Conservation (phyloP, 2,888 invertebrate genomes). For the Bellardia bayeri region DNA sequence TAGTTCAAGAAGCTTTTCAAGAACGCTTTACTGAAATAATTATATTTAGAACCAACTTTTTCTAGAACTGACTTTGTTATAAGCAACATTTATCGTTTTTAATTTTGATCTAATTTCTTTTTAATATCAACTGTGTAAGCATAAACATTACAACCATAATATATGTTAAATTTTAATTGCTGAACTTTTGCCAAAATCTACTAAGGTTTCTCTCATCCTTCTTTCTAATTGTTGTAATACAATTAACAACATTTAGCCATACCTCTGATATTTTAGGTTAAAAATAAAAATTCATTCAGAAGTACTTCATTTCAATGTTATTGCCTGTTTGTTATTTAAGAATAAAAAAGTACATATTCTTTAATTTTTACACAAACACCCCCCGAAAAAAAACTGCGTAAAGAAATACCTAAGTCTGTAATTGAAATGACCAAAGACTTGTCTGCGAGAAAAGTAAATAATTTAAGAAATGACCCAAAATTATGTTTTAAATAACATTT, state of each 20-base stretch:
- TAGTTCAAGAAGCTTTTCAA: too few species aligned
- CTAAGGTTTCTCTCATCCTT: background rate
- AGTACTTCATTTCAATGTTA: background rate
- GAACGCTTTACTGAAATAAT: too few species aligned
- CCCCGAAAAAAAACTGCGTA: too few species aligned
- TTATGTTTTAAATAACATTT: slow-evolving; percentile 18
- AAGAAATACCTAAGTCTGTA: background rate
- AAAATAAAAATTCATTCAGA: background rate
- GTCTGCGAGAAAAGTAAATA: background rate
- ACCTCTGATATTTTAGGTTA: background rate
- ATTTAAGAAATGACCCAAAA: slow-evolving; percentile 4
- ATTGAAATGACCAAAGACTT: background rate
- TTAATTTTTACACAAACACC: too few species aligned
- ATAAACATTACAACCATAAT: background rate
- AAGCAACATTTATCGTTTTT: too few species aligned
- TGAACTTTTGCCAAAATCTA: background rate
- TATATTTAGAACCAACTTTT: too few species aligned
- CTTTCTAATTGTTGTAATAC: background rate
- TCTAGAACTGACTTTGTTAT: too few species aligned
- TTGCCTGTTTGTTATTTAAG: too few species aligned
- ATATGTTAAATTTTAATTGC: slow-evolving; percentile 54
- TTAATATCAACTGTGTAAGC: too few species aligned
- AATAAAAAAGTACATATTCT: too few species aligned
- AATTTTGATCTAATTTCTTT: too few species aligned
- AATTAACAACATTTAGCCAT: background rate